A percentile compares a stretch with the other conserved stretches of the same genome.
Conservation (phyloP, 1,140 invertebrate species). For the Elymnias hypermnestra region DNA sequence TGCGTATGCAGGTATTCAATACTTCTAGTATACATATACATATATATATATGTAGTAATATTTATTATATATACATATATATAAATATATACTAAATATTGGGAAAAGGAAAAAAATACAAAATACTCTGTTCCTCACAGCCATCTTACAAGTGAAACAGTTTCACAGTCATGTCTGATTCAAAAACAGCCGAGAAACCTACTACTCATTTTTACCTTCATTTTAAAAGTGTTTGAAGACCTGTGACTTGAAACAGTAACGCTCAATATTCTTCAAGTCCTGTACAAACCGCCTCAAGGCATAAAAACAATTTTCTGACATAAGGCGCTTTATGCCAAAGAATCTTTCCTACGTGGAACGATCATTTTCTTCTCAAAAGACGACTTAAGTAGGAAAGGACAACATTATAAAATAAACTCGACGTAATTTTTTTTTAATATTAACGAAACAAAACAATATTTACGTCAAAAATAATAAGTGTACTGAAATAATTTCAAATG, state of each 20-base stretch:
- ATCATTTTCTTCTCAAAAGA: slow-evolving; percentile 45
- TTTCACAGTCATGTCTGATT: too few species aligned
- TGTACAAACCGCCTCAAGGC: slow-evolving; percentile 38
- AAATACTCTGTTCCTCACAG: too few species aligned
- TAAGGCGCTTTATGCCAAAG: slow-evolving; percentile 42
- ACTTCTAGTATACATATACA: too few species aligned
- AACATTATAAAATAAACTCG: slow-evolving; percentile 2
- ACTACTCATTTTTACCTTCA: background rate
- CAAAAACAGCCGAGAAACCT: background rate
- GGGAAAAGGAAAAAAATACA: too few species aligned
- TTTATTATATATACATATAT: too few species aligned
- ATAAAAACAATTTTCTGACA: slow-evolving; percentile 54
- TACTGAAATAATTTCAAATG: too few species aligned
- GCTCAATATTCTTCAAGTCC: slow-evolving; percentile 29
- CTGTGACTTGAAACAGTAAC: background rate
- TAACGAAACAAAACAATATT: too few species aligned
- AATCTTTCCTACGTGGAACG: slow-evolving; percentile 33
- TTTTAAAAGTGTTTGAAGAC: background rate
- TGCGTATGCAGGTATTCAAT: too few species aligned
- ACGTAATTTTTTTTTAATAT: background rate
- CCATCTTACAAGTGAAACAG: too few species aligned
- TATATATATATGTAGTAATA: too few species aligned
- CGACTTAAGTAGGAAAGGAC: slow-evolving; percentile 23
- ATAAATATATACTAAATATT: too few species aligned
- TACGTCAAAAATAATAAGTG: too few species aligned